A percentile compares a stretch with the other conserved stretches of the same genome.
phyloP scores from a whole-genome alignment of 2,113 vertebrate species.

The Meles meles region DNA sequence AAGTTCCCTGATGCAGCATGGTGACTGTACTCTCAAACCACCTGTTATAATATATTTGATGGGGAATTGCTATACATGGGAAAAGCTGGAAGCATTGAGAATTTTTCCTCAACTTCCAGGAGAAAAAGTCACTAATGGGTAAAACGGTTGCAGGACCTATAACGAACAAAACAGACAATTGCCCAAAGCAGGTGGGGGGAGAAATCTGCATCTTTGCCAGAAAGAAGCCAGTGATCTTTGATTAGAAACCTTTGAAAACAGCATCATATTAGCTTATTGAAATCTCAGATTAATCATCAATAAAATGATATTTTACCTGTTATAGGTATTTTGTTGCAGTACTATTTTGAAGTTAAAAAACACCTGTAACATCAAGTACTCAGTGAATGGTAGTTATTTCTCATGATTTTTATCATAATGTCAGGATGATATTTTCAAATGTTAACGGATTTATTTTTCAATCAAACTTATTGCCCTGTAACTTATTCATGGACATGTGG shows the following conservation, averaged over 20 bases:
- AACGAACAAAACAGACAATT: not conserved
- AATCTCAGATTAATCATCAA: not conserved
- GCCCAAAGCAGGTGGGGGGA: not conserved
- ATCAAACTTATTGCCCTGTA: not conserved
- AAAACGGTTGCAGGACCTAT: not conserved
- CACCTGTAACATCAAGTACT: not conserved
- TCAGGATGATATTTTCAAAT: not conserved
- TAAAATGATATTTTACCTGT: not conserved
- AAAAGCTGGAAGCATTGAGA: not conserved
- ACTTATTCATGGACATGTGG: not conserved
- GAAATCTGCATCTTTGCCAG: not conserved
- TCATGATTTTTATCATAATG: not conserved
- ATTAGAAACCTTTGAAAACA: not conserved
- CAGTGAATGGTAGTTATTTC: not conserved
- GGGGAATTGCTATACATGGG: not conserved
- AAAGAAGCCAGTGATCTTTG: not conserved
- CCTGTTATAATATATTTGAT: not conserved
- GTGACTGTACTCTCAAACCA: not conserved
- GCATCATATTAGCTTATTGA: not conserved
- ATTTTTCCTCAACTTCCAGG: not conserved
- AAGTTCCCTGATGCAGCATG: not conserved
- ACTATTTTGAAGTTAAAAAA: not conserved
- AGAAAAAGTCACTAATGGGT: not conserved
- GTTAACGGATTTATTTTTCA: not conserved
- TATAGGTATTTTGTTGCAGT: not conserved